A percentile compares a stretch with the other conserved stretches of the same genome.
Evolutionary conservation across 2,888 invertebrate species (phyloP).

Genomic region (Tenthredo distinguenda): DNA sequence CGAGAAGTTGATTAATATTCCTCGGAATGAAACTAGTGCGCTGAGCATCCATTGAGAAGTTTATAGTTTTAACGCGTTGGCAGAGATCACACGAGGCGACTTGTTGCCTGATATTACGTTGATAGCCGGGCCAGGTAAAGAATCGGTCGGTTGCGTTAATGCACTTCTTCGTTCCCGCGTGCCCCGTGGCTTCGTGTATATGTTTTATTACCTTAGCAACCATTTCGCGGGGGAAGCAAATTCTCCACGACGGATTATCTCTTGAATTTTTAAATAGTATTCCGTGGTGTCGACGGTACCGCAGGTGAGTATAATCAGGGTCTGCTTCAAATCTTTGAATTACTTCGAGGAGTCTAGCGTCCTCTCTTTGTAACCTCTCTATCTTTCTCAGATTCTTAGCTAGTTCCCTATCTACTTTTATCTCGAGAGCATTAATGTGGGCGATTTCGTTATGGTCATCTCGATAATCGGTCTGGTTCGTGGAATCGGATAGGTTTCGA

Average conservation of each 20-base stretch:
- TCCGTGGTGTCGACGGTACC: background rate
- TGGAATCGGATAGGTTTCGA: too few species aligned
- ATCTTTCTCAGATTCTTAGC: background rate
- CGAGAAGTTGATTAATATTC: too few species aligned
- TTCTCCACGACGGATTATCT: background rate
- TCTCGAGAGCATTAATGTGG: too few species aligned
- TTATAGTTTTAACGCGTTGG: constrained; percentile 54
- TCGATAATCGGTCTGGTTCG: too few species aligned
- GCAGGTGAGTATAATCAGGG: background rate
- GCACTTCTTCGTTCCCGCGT: constrained; percentile 45
- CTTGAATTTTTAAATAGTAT: background rate
- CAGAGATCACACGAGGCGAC: constrained; percentile 58
- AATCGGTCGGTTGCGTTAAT: background rate
- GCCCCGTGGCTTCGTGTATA: background rate
- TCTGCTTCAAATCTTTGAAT: background rate
- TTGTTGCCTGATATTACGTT: constrained; percentile 31
- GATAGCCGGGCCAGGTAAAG: constrained; percentile 50
- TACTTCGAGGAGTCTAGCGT: background rate
- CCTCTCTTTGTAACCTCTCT: background rate
- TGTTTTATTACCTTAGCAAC: background rate
- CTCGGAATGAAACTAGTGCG: too few species aligned
- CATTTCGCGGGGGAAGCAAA: background rate
- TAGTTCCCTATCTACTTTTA: background rate
- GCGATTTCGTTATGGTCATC: too few species aligned
- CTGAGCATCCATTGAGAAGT: too few species aligned